These are phyloP conservation scores for Psettodes erumei DNA, from an alignment of 2,113 vertebrate genomes.

Conservation along the genomic window DNA sequence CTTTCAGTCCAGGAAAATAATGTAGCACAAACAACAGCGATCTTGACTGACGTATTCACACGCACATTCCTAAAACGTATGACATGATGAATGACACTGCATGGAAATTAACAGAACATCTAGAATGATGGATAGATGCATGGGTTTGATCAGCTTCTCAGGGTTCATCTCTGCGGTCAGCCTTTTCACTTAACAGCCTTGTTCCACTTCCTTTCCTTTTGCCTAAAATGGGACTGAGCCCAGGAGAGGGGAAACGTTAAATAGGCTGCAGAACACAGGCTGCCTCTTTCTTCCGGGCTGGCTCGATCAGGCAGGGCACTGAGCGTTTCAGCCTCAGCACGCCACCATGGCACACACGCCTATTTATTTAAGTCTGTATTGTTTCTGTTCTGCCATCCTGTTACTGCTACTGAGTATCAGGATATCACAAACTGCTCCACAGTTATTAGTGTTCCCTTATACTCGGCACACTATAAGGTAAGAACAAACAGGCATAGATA, in stretches of 20 bases:
- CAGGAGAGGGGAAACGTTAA: conserved; percentile 44
- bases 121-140: not conserved
- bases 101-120: not conserved
- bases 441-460: too few species aligned
- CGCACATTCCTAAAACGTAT: not conserved
- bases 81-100: not conserved
- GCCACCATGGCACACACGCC: not conserved
- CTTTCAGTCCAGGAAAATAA: conserved; percentile 16
- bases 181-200: conserved; percentile 11
- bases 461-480: too few species aligned
- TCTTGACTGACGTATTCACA: not conserved
- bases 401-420: not conserved
- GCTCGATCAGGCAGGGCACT: conserved; percentile 9
- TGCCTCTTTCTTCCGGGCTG: conserved; percentile 26
- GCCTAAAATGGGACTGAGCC: conserved; percentile 73
- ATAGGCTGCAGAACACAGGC: conserved; percentile 44
- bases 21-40: not conserved
- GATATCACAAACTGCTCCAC: not conserved
- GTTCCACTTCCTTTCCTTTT: conserved; percentile 35
- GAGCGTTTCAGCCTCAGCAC: not conserved
- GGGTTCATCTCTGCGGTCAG: conserved; percentile 13
- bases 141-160: not conserved
- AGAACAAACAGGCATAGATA: not conserved
- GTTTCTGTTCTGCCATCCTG: conserved; percentile 14
- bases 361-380: conserved; percentile 34